These are phyloP conservation scores for Eurytoma adleriae DNA, from an alignment of 2,888 invertebrate genomes.

Conservation along the genomic window DNA sequence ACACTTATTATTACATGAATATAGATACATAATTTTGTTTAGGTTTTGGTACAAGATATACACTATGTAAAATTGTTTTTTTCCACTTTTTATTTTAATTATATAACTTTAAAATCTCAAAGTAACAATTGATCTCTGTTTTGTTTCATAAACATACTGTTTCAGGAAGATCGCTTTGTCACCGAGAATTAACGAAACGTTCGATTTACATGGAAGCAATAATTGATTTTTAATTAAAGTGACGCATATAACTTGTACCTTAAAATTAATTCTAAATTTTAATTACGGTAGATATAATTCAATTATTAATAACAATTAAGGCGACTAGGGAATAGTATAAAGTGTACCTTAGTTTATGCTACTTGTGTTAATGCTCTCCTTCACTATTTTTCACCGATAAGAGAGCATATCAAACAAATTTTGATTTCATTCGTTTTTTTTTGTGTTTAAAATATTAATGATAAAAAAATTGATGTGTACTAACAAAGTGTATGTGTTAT, in stretches of 20 bases:
- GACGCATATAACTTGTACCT: slow-evolving; percentile 50
- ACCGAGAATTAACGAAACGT: slow-evolving; percentile 30
- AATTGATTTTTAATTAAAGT: slow-evolving; percentile 26
- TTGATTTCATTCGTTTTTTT: slow-evolving; percentile 29
- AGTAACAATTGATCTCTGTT: slow-evolving; percentile 36
- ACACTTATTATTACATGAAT: slow-evolving; percentile 45
- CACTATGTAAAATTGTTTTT: slow-evolving; percentile 46
- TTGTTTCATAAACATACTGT: slow-evolving; percentile 21
- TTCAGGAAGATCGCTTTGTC: slow-evolving; percentile 46
- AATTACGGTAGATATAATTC: slow-evolving; percentile 54
- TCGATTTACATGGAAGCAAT: slow-evolving; percentile 48
- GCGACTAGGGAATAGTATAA: slow-evolving; percentile 63
- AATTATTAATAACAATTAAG: slow-evolving; percentile 60
- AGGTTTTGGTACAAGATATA: slow-evolving; percentile 59
- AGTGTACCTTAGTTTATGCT: slow-evolving; percentile 50
- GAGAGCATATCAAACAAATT: slow-evolving; percentile 29
- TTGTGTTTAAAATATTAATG: slow-evolving; percentile 20
- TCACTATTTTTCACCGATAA: slow-evolving; percentile 31
- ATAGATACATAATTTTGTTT: slow-evolving; percentile 35
- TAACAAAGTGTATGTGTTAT: slow-evolving; percentile 23
- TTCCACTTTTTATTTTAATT: slow-evolving; percentile 11
- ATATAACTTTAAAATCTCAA: slow-evolving; percentile 34
- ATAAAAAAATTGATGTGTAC: slow-evolving; percentile 14
- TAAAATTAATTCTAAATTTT: slow-evolving; percentile 40
- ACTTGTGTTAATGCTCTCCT: slow-evolving; percentile 42